These are phyloP conservation scores for Ceyx cyanopectus DNA, from an alignment of 2,113 vertebrate genomes.

Conservation along the genomic window DNA sequence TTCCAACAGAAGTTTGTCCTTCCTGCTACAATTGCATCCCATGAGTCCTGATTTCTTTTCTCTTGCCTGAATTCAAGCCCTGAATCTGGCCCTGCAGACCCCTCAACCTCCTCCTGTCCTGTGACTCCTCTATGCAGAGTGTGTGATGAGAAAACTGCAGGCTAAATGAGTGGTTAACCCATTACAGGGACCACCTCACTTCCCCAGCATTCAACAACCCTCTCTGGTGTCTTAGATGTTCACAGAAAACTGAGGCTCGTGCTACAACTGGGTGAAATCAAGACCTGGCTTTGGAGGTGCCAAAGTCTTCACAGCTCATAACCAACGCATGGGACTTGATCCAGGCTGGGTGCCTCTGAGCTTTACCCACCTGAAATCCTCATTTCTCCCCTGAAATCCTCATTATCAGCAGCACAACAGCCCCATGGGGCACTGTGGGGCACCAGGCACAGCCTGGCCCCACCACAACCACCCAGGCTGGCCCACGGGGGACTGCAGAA, in stretches of 20 bases:
- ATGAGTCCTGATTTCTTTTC: not conserved
- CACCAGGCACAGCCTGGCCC: not conserved
- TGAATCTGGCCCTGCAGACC: not conserved
- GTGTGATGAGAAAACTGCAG: not conserved
- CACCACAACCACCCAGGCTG: fast-evolving
- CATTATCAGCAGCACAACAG: fast-evolving
- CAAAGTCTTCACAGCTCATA: not conserved
- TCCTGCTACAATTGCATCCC: not conserved
- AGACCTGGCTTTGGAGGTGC: not conserved
- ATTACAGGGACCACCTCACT: too few relatives aligned
- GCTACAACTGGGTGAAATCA: not conserved
- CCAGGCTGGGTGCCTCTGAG: not conserved
- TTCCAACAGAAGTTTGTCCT: not conserved
- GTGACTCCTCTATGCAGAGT: not conserved
- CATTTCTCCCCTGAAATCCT: not conserved
- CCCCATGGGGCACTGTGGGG: not conserved
- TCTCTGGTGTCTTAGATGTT: not conserved
- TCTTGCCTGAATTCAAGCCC: not conserved
- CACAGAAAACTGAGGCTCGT: not conserved
- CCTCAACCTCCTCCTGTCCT: not conserved
- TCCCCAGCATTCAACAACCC: not conserved
- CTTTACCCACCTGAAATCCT: not conserved
- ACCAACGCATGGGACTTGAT: not conserved
- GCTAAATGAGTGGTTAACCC: not conserved
- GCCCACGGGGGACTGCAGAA: not conserved